A percentile compares a stretch with the other conserved stretches of the same genome.
Evolutionary conservation across 2,888 invertebrate genomes (phyloP).

Genomic region (Prosopocoilus inquinatus): DNA sequence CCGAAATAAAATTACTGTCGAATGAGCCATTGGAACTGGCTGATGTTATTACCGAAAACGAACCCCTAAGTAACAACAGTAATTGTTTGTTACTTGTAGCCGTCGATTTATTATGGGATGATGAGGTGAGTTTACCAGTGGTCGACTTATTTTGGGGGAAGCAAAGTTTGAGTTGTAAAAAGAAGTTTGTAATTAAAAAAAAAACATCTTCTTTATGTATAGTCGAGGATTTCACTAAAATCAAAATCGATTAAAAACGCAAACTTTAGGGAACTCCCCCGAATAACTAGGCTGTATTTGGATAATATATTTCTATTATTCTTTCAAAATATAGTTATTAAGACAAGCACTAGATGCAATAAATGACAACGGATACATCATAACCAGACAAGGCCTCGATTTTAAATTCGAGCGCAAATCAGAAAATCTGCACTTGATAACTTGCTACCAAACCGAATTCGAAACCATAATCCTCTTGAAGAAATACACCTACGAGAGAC

Average conservation of each 20-base stretch:
- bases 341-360: neutral
- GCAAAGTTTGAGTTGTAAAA: too few species aligned
- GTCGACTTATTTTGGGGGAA: too few species aligned
- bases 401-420: neutral
- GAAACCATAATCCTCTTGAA: neutral
- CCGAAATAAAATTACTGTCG: slow-evolving; percentile 61
- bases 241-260: too few species aligned
- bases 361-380: slow-evolving; percentile 6
- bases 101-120: slow-evolving; percentile 11
- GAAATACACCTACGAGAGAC: neutral
- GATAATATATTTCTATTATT: too few species aligned
- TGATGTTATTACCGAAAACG: slow-evolving; percentile 60
- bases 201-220: too few species aligned
- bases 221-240: too few species aligned
- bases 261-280: too few species aligned
- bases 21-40: slow-evolving; percentile 54
- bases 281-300: too few species aligned
- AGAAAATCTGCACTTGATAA: neutral
- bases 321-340: too few species aligned
- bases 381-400: neutral
- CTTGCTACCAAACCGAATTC: neutral
- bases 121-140: neutral
- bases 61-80: slow-evolving; percentile 51
- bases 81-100: slow-evolving; percentile 35
- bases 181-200: too few species aligned